A percentile compares a stretch with the other conserved stretches of the same genome.
phyloP scores from a whole-genome alignment of 2,113 vertebrate genomes.

The Sporophila hypoxantha region DNA sequence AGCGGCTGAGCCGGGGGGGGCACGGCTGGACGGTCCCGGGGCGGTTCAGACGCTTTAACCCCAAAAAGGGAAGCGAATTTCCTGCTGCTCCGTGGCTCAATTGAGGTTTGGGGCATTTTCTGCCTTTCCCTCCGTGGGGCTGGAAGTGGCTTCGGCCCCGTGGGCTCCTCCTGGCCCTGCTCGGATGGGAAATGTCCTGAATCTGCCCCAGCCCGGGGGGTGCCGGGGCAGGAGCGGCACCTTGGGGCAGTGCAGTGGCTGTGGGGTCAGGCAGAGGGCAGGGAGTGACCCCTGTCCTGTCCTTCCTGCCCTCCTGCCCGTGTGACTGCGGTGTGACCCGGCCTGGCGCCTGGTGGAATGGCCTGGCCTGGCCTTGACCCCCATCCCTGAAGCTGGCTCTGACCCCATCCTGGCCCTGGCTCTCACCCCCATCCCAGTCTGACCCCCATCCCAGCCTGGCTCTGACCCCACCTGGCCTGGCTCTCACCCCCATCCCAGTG shows the following conservation, averaged over 20 bases:
- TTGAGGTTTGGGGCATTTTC: not conserved
- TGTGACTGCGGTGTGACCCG: not conserved
- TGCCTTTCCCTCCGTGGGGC: not conserved
- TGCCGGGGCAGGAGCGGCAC: not conserved
- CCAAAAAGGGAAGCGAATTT: not conserved
- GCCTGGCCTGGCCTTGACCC: no score
- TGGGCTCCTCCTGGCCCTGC: not conserved
- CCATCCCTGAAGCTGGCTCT: not conserved
- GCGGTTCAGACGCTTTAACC: not conserved
- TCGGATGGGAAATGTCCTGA: not conserved
- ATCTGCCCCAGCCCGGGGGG: rapidly evolving
- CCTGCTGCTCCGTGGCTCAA: rapidly evolving
- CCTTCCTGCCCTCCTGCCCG: not conserved
- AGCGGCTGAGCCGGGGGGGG: rapidly evolving
- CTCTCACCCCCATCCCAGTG: no score
- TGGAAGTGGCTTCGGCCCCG: not conserved
- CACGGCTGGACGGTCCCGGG: rapidly evolving
- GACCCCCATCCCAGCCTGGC: no score
- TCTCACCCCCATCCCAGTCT: no score
- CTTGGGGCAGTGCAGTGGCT: rapidly evolving
- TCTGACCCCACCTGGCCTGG: no score
- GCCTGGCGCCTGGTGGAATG: rapidly evolving
- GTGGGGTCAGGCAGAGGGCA: not conserved
- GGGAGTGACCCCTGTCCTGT: not conserved
- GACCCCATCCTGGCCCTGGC: no score